A percentile compares a stretch with the other conserved stretches of the same genome.
Conservation (phyloP, 2,888 invertebrate species). For the Electrophaes corylata region DNA sequence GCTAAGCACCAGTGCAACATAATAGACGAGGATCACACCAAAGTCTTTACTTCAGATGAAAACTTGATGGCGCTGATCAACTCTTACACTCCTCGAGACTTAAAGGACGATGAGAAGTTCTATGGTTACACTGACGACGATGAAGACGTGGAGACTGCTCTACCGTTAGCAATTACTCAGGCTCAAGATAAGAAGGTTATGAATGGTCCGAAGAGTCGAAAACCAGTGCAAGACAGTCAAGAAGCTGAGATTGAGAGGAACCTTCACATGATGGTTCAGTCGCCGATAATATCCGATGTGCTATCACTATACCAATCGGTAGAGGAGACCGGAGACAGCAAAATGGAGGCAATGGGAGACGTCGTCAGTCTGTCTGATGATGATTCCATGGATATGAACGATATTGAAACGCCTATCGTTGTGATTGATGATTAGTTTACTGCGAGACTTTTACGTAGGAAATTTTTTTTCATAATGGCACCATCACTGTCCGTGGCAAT, state of each 20-base stretch:
- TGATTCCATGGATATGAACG: slow-evolving; percentile 55
- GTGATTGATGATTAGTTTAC: slow-evolving; percentile 58
- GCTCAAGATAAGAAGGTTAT: slow-evolving; percentile 8
- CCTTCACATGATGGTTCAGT: slow-evolving; percentile 59
- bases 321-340: slow-evolving; percentile 42
- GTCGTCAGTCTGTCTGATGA: slow-evolving; percentile 60
- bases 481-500: no score
- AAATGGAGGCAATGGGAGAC: slow-evolving; percentile 23
- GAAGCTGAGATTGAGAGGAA: slow-evolving; percentile 48
- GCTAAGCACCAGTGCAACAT: slow-evolving; percentile 65
- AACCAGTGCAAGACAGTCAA: slow-evolving; percentile 20
- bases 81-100: slow-evolving; percentile 68
- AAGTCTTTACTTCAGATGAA: slow-evolving; percentile 69
- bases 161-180: slow-evolving; percentile 8
- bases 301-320: slow-evolving; percentile 63
- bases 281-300: slow-evolving; percentile 76
- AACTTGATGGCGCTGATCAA: slow-evolving; percentile 64
- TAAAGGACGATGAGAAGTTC: slow-evolving; percentile 72
- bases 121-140: slow-evolving; percentile 69
- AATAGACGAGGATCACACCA: slow-evolving; percentile 65
- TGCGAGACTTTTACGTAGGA: no score
- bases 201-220: slow-evolving; percentile 13
- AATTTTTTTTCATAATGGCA: no score
- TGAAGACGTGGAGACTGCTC: slow-evolving; percentile 48
- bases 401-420: slow-evolving; percentile 48